Evolutionary conservation across 2,888 invertebrate species (phyloP).

Genomic region (Metalampra italica): DNA sequence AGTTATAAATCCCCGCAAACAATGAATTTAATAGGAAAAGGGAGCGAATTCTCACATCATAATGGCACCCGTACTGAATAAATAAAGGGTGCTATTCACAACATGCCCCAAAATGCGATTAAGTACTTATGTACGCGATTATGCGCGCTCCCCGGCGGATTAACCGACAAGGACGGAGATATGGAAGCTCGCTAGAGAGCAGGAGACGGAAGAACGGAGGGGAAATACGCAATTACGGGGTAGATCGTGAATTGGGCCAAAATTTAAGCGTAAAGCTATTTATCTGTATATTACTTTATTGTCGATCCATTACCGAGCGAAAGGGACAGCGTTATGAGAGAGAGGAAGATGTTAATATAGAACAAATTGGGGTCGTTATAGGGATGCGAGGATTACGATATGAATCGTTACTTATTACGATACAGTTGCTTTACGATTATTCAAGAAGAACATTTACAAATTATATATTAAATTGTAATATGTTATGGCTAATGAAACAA

Average conservation of each 20-base stretch:
- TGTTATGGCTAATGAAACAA: no score
- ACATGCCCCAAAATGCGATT: slow-evolving; percentile 70
- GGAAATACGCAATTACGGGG: slow-evolving; percentile 73
- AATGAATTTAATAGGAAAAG: slow-evolving; percentile 62
- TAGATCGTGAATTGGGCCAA: slow-evolving; percentile 69
- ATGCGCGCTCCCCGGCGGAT: slow-evolving; percentile 58
- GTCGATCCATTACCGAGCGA: slow-evolving; percentile 69
- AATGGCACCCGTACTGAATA: slow-evolving; percentile 61
- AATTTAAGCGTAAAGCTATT: slow-evolving; percentile 75
- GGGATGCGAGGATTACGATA: no score
- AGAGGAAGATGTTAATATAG: slow-evolving; percentile 16
- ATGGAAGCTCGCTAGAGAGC: slow-evolving; percentile 22
- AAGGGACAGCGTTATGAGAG: slow-evolving; percentile 36
- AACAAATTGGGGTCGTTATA: slow-evolving; percentile 58
- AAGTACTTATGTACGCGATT: slow-evolving; percentile 75
- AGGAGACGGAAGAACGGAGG: slow-evolving; percentile 39
- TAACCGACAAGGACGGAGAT: slow-evolving; percentile 36
- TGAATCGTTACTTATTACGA: no score
- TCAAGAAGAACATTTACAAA: no score
- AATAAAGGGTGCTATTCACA: slow-evolving; percentile 62
- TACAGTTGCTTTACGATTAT: no score
- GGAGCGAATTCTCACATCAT: slow-evolving; percentile 38
- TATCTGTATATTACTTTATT: slow-evolving; percentile 77
- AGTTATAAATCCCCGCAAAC: slow-evolving; percentile 65
- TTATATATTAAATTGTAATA: no score